Conservation (phyloP, 2,113 vertebrate genomes). For the Proteles cristata region DNA sequence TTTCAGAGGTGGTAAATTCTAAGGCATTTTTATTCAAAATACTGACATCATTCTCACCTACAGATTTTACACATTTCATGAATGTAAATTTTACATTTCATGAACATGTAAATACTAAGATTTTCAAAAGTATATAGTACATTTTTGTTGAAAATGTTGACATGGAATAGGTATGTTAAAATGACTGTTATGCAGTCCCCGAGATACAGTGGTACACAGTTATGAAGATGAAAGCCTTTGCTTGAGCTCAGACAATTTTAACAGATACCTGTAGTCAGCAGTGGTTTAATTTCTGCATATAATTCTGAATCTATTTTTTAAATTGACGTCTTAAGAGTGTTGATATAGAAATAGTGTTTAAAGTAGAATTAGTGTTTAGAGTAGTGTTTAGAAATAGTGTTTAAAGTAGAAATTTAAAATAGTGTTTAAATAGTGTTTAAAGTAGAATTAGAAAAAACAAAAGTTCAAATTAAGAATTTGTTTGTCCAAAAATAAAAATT, state of each 20-base stretch:
- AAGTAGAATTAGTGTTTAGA: background rate
- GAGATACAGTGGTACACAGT: background rate
- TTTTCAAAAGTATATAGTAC: background rate
- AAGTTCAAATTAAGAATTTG: slow-evolving; percentile 9
- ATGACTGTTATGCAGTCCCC: background rate
- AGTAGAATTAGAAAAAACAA: background rate
- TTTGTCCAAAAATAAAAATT: background rate
- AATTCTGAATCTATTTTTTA: background rate
- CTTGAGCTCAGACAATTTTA: background rate
- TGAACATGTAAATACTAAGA: slow-evolving; percentile 9
- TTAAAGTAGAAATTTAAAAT: background rate
- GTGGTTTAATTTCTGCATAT: background rate
- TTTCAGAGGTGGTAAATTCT: slow-evolving; percentile 33
- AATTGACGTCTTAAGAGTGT: background rate
- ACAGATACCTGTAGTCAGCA: background rate
- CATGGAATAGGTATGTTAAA: background rate
- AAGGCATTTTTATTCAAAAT: slow-evolving; percentile 35
- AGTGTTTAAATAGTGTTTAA: background rate
- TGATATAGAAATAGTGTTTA: background rate
- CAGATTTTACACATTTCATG: background rate
- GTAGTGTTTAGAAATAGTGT: background rate
- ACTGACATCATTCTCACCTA: background rate
- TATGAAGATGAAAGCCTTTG: background rate
- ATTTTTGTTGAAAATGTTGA: background rate
- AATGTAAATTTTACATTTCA: background rate